Evolutionary conservation across 2,888 invertebrate species (phyloP), one percentile per base, ranked within the genome.

Genomic region (Drosophila longiperda): DNA sequence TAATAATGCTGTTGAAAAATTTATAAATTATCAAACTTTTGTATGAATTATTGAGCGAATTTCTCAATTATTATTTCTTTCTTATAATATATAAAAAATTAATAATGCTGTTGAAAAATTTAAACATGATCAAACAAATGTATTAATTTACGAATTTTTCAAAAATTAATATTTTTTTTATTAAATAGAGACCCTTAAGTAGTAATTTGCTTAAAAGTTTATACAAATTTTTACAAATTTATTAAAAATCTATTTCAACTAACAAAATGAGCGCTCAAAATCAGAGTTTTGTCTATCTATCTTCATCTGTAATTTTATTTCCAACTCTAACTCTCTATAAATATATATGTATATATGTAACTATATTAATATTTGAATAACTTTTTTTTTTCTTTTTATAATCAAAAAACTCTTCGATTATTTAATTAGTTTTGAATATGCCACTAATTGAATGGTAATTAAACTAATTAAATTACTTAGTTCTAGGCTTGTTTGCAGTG

Each of bases 201-300:
- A 45, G 20, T 20, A 3, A 45, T 45, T 20, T 20, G 7, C 45
- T 20, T 12, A 20, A 1, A 6, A 20, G 7, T 12, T 20, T 0
- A 45, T 1, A 6, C 0, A 0, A 20, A 20, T 7, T 3, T 7
- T 0, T 7, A 12, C 12, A 20, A 20, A 20, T 12, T 45, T 20
- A 7, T 12, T 1, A 20, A 3, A 11, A 20, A 20, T 12, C 1
- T 6, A 20, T 42, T 42, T 20, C 12, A 3, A 20, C n/a, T 20
- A 20, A 20, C n/a, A 1, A 42, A 42, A 26, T 26, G 26, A 26
- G 2, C 26, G 26, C 26, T 26, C 12, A 42, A 45, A 3, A 12
- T 3, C 1, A 3, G 20, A 1, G 20, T 12, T 7, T 20, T 7
- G 7, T 2, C n/a, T 0, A 2, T 6, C 6, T n/a, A n/a, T 20